These are phyloP conservation scores for Ornithoptera alexandrae DNA, from an alignment of 2,888 invertebrate genomes.

Conservation along the genomic window DNA sequence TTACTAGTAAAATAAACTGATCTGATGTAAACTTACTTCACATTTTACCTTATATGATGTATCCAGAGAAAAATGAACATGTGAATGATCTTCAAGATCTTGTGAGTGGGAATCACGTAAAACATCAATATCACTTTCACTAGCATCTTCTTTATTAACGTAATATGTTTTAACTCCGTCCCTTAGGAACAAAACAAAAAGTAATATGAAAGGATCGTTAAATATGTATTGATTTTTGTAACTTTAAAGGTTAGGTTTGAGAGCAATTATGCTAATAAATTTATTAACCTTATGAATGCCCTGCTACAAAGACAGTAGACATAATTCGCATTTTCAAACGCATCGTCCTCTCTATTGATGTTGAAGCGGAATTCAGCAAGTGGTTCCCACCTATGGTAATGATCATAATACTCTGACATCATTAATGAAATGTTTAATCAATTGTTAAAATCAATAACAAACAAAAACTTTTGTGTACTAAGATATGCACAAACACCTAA, in stretches of 20 bases:
- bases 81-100: slow-evolving; percentile 68
- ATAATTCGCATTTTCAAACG: slow-evolving; percentile 70
- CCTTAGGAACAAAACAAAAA: slow-evolving; percentile 39
- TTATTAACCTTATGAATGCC: slow-evolving; percentile 82
- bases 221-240: slow-evolving; percentile 31
- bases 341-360: slow-evolving; percentile 59
- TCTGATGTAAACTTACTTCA: slow-evolving; percentile 52
- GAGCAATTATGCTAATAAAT: background rate
- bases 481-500: background rate
- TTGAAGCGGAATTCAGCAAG: slow-evolving; percentile 82
- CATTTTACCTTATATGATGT: slow-evolving; percentile 72
- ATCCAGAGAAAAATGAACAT: slow-evolving; percentile 74
- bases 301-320: slow-evolving; percentile 86
- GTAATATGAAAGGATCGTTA: slow-evolving; percentile 1
- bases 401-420: slow-evolving; percentile 70
- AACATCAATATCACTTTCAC: slow-evolving; percentile 67
- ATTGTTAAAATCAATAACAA: background rate
- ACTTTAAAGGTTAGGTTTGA: slow-evolving; percentile 9
- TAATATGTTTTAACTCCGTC: slow-evolving; percentile 63
- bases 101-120: slow-evolving; percentile 56
- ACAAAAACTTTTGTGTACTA: background rate
- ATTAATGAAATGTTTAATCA: slow-evolving; percentile 39
- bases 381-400: slow-evolving; percentile 82
- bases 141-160: slow-evolving; percentile 60
- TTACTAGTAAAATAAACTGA: background rate